Conservation (phyloP, 2,797 vertebrate species). For the Alauda arvensis region DNA sequence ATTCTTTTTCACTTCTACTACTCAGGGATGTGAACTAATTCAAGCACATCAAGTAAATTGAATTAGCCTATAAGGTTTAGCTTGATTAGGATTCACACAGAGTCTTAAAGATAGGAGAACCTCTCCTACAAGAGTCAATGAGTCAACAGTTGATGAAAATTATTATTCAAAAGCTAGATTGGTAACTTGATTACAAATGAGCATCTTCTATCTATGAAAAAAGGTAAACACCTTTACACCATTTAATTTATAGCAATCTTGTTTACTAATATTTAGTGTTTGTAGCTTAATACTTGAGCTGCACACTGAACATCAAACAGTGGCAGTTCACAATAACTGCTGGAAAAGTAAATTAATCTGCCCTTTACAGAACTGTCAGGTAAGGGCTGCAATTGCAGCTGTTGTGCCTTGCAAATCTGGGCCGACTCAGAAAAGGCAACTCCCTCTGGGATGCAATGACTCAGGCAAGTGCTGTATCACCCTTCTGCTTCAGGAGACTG, state of each 20-base stretch:
- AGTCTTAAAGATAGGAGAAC: neutral
- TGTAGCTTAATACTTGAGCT: neutral
- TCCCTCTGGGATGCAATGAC: neutral
- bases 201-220: neutral
- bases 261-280: neutral
- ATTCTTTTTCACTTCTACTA: neutral
- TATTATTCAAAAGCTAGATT: neutral
- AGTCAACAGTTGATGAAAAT: neutral
- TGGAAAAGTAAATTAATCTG: neutral
- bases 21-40: neutral
- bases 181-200: neutral
- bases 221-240: neutral
- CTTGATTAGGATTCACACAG: neutral
- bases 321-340: neutral
- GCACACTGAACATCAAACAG: neutral
- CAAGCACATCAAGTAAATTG: neutral
- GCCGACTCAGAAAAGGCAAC: neutral
- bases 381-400: neutral
- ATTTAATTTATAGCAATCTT: neutral
- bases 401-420: neutral
- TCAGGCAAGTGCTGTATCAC: neutral
- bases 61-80: neutral
- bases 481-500: neutral
- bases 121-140: neutral
- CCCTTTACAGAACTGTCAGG: neutral